Evolutionary conservation across 2,888 invertebrate genomes (phyloP).

Genomic region (Eupithecia subfuscata): DNA sequence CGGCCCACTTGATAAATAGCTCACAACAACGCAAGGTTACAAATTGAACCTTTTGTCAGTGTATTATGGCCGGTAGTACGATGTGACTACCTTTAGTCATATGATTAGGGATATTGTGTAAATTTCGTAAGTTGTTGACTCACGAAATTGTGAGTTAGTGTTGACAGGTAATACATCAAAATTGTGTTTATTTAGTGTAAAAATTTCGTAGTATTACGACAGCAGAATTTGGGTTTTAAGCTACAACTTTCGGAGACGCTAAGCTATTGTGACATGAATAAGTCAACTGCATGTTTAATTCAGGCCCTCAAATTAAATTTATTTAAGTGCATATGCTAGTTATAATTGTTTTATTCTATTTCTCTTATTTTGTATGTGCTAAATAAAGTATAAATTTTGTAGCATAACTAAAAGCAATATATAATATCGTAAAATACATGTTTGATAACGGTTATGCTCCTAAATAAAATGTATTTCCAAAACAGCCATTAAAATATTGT

Average conservation of each 20-base stretch:
- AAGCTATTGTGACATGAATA: not conserved
- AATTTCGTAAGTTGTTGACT: slow-evolving; percentile 40
- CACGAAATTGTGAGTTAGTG: slow-evolving; percentile 39
- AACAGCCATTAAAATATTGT: slow-evolving; percentile 2
- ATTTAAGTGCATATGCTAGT: too few relatives aligned
- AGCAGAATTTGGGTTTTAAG: slow-evolving; percentile 10
- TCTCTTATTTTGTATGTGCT: too few relatives aligned
- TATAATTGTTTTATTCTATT: too few relatives aligned
- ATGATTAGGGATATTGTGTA: slow-evolving; percentile 28
- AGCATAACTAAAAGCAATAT: too few relatives aligned
- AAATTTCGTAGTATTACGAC: slow-evolving; percentile 30
- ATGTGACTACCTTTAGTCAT: slow-evolving; percentile 52
- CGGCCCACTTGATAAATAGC: slow-evolving; percentile 66
- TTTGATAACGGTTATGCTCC: not conserved
- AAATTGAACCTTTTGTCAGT: slow-evolving; percentile 65
- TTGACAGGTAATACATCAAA: slow-evolving; percentile 42
- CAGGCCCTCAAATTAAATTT: not conserved
- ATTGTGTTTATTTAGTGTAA: slow-evolving; percentile 37
- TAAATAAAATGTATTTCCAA: not conserved
- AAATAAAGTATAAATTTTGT: too few relatives aligned
- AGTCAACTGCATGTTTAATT: too few relatives aligned
- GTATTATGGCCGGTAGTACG: slow-evolving; percentile 58
- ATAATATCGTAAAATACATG: not conserved
- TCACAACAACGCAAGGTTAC: slow-evolving; percentile 68
- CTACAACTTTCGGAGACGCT: not conserved